Conservation (phyloP, 2,888 invertebrate species). For the Arge pagana region DNA sequence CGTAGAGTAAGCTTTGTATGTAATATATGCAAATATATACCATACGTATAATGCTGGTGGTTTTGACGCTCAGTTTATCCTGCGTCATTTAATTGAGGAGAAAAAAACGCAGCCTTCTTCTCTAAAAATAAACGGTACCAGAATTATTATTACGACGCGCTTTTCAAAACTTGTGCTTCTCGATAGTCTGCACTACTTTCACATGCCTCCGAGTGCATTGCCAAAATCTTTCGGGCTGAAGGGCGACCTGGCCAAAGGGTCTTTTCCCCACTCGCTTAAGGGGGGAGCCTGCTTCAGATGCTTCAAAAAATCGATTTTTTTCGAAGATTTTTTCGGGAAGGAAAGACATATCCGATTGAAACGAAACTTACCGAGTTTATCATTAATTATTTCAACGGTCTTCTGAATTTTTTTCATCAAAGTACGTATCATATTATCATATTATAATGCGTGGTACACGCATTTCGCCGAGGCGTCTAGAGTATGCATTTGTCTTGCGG, state of each 20-base stretch:
- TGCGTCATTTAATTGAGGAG: slow-evolving; percentile 19
- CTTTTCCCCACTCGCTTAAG: slow-evolving; percentile 39
- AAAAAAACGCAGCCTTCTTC: slow-evolving; percentile 21
- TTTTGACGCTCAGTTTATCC: slow-evolving; percentile 28
- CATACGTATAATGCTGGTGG: slow-evolving; percentile 21
- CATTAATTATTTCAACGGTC: no score
- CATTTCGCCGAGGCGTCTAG: no score
- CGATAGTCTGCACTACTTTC: slow-evolving; percentile 41
- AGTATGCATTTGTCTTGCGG: no score
- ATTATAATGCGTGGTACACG: no score
- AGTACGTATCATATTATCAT: no score
- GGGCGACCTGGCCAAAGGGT: slow-evolving; percentile 30
- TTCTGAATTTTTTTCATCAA: no score
- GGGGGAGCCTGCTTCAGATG: no score
- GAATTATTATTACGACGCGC: slow-evolving; percentile 30
- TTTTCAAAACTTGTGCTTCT: slow-evolving; percentile 31
- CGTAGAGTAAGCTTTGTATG: not conserved
- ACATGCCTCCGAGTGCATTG: slow-evolving; percentile 35
- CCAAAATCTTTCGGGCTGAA: slow-evolving; percentile 39
- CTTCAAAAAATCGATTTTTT: no score
- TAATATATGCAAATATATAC: not conserved
- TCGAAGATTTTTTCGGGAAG: no score
- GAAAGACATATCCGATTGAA: no score
- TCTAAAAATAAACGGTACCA: slow-evolving; percentile 32
- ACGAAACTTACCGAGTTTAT: no score